A percentile compares a stretch with the other conserved stretches of the same genome.
Conservation (phyloP, 2,113 vertebrate genomes). For the Crotalus helleri region DNA sequence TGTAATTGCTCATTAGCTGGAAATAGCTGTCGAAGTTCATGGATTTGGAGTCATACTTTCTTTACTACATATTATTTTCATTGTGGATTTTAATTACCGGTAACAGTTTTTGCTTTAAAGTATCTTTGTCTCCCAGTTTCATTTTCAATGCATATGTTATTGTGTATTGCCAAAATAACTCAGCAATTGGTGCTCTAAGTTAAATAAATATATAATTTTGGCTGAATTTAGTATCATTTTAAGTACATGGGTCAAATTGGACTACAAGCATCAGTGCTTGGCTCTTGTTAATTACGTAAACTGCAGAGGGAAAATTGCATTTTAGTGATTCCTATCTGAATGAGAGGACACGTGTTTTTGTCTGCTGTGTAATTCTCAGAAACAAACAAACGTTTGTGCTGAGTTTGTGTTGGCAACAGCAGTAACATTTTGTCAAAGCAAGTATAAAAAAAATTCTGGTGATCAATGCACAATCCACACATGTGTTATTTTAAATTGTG, state of each 20-base stretch:
- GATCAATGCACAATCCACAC: not conserved
- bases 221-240: not conserved
- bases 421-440: not conserved
- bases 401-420: not conserved
- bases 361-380: not conserved
- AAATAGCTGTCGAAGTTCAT: not conserved
- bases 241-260: not conserved
- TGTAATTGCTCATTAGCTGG: not conserved
- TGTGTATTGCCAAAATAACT: not conserved
- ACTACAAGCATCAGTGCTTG: not conserved
- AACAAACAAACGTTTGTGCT: not conserved
- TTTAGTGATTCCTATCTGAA: not conserved
- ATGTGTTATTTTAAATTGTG: not conserved
- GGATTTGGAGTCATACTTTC: not conserved
- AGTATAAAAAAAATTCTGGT: not conserved
- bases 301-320: not conserved
- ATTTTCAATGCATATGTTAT: not conserved
- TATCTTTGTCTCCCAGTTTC: not conserved
- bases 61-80: not conserved
- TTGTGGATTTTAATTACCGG: not conserved
- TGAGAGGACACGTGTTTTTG: not conserved
- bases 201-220: not conserved
- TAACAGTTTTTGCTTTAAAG: not conserved
- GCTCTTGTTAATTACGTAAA: not conserved
- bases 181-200: not conserved